phyloP scores from a whole-genome alignment of 2,888 invertebrate species.

The Odontothrips loti region DNA sequence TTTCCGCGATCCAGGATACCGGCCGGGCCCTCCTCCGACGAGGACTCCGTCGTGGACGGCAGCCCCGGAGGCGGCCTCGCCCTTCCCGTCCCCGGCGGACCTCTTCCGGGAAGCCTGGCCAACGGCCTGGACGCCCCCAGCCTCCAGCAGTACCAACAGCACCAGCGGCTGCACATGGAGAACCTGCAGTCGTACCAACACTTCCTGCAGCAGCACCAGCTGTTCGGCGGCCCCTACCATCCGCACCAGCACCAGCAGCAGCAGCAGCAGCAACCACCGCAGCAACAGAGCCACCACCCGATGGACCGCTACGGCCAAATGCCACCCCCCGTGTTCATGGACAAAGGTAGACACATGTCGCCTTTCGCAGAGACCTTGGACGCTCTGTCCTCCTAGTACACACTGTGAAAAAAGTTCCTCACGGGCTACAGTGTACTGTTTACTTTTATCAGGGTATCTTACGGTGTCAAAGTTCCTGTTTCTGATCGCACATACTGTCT shows the following conservation, averaged over 20 bases:
- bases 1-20: neutral
- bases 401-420: neutral
- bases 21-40: conserved; percentile 4
- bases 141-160: conserved; percentile 26
- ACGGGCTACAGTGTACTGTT: too few relatives aligned
- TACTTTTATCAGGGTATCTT: neutral
- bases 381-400: neutral
- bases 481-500: neutral
- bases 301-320: conserved; percentile 13
- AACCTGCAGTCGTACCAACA: conserved; percentile 12
- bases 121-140: neutral
- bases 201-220: conserved; percentile 36
- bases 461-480: neutral
- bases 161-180: conserved; percentile 20
- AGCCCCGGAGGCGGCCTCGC: neutral
- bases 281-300: neutral
- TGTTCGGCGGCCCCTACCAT: conserved; percentile 39
- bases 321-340: neutral
- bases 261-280: conserved; percentile 37
- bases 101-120: neutral
- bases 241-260: conserved; percentile 40
- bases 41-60: neutral
- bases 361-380: neutral
- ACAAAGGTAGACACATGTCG: neutral
- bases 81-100: too few relatives aligned